Evolutionary conservation across 2,888 invertebrate species (phyloP), one percentile per base, ranked within the genome.

Genomic region (Coelinius sp.): DNA sequence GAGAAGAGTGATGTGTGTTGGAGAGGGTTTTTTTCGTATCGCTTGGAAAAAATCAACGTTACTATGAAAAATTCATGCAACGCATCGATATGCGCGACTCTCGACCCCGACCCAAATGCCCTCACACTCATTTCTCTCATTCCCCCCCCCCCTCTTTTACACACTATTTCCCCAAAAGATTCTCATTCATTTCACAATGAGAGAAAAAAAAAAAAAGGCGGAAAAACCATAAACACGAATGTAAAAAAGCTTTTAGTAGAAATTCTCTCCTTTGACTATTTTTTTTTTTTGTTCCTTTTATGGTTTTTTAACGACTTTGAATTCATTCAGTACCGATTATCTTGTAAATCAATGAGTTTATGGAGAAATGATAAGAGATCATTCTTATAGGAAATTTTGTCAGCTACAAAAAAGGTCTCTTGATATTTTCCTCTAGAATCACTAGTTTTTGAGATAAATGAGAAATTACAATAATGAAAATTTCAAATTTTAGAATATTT

Each of bases 81-180:
- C 77, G 66, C 79, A 82, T 83, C 84, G 84, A 83, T 84, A 84
- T 83, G 82, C 82, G 78, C 78, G 82, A 79, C 38, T 20, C 81
- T 77, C 83, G 83, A 82, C 84, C 81, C 81, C 83, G 84, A 84
- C 84, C 84, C 82, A 83, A 82, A 84, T 84, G 79, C 78, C 77
- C 74, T 72, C 64, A 27, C 6, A 31, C 35, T 22, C 20, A 53
- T 63, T n/a, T 65, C 22, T 22, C 56, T n/a, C 17, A 35, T 20
- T 22, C 35, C 27, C 31, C 62, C 41, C 14, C n/a, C 31, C 20
- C n/a, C 24, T n/a, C 22, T 56, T 46, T 46, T 31, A 31, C 27
- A 62, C 12, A 59, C 35, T 17, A 44, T 70, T 65, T 66, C 27
- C 59, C 27, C 10, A 10, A 64, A 63, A 64, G 62, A 25, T 64